A percentile compares a stretch with the other conserved stretches of the same genome.
These are phyloP conservation scores for Discoglossus pictus DNA, from an alignment of 2,797 vertebrate species.

Conservation along the genomic window DNA sequence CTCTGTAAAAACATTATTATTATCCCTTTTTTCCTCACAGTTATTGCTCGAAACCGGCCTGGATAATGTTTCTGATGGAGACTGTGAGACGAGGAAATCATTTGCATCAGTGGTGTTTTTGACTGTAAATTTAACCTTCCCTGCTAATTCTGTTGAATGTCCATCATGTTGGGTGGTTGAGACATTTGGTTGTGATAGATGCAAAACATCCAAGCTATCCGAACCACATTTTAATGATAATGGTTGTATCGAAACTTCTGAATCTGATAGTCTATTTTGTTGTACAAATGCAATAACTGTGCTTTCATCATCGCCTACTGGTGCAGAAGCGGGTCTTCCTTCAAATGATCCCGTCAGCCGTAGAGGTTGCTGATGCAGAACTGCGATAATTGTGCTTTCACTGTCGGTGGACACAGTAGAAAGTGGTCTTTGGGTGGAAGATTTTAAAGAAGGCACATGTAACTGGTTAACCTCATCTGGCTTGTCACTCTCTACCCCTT, in stretches of 20 bases:
- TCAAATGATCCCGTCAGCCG: not conserved
- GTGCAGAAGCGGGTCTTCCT: conserved; percentile 8
- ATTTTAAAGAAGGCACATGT: not conserved
- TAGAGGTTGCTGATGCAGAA: conserved; percentile 38
- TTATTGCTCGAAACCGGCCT: not conserved
- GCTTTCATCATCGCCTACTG: conserved; percentile 10
- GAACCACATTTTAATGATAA: not conserved
- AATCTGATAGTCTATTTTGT: not conserved
- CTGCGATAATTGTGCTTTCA: conserved; percentile 34
- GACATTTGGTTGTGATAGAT: not conserved
- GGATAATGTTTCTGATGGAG: not conserved
- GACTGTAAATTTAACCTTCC: conserved; percentile 25
- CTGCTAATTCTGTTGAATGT: not conserved
- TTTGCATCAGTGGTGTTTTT: conserved; percentile 19
- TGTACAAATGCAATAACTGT: conserved; percentile 39
- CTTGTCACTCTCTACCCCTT: not conserved
- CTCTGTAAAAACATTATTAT: not conserved
- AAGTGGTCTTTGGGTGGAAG: conserved; percentile 37
- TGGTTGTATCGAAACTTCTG: not conserved
- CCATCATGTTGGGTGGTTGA: not conserved
- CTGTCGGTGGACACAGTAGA: conserved; percentile 16
- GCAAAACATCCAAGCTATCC: not conserved
- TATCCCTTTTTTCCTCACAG: not conserved
- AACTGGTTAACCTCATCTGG: not conserved
- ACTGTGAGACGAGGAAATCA: conserved; percentile 13